phyloP scores from a whole-genome alignment of 2,797 vertebrate genomes.

The Chelon auratus region DNA sequence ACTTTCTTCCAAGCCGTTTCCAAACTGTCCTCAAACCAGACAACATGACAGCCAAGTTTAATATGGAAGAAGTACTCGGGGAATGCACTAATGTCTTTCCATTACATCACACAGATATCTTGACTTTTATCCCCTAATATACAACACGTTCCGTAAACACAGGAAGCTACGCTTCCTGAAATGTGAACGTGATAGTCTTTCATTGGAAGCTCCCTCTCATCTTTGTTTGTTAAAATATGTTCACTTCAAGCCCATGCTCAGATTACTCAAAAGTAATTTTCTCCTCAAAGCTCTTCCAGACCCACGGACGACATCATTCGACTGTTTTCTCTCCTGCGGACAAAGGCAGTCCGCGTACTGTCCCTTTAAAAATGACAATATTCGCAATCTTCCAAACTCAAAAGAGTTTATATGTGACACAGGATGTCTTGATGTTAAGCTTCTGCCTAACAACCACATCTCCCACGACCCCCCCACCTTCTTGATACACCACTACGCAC shows the following conservation, averaged over 20 bases:
- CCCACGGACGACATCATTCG: neutral
- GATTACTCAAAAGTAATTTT: conserved; percentile 6
- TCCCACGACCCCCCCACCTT: conserved; percentile 38
- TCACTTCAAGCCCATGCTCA: neutral
- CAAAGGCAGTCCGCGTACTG: too few relatives aligned
- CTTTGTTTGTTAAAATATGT: conserved; percentile 8
- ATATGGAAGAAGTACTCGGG: too few relatives aligned
- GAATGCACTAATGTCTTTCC: too few relatives aligned
- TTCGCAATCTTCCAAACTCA: conserved; percentile 4
- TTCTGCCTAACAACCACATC: conserved; percentile 32
- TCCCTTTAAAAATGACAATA: conserved; percentile 7
- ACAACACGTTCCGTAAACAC: neutral
- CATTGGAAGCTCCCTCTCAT: conserved; percentile 2
- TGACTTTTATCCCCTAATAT: neutral
- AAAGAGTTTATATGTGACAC: conserved; percentile 29
- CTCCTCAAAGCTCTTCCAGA: conserved; percentile 8
- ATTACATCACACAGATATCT: neutral
- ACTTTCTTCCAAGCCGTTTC: too few relatives aligned
- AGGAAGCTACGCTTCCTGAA: conserved; percentile 3
- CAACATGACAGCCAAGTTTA: too few relatives aligned
- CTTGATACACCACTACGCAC: neutral
- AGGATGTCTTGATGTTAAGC: conserved; percentile 37
- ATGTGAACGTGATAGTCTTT: conserved; percentile 4
- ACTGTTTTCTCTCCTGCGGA: neutral
- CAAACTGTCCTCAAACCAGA: too few relatives aligned